These are phyloP conservation scores for Empis livida DNA, from an alignment of 2,888 invertebrate genomes.

Conservation along the genomic window DNA sequence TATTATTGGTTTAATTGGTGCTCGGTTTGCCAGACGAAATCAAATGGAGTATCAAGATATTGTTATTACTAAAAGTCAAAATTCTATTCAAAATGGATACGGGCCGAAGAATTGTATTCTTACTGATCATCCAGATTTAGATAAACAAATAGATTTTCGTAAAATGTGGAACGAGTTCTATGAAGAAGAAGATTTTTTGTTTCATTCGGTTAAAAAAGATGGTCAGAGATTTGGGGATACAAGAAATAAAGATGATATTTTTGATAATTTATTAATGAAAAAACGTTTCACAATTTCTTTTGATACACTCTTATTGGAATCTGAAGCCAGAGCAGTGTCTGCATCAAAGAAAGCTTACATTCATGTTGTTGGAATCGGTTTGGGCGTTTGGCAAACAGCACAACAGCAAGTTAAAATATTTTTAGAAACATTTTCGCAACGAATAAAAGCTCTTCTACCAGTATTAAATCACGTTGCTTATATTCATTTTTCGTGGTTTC, in stretches of 20 bases:
- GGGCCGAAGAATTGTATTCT: slow-evolving; percentile 12
- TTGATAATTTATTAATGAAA: slow-evolving; percentile 30
- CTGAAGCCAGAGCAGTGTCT: slow-evolving; percentile 42
- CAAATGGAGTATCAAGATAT: slow-evolving; percentile 37
- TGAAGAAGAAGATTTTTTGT: slow-evolving; percentile 10
- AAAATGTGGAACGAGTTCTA: slow-evolving; percentile 24
- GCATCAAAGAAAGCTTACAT: slow-evolving; percentile 43
- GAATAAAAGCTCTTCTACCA: slow-evolving; percentile 39
- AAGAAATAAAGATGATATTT: slow-evolving; percentile 23
- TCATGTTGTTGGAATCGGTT: slow-evolving; percentile 52
- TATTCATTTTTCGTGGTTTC: slow-evolving; percentile 53
- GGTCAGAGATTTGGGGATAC: slow-evolving; percentile 23
- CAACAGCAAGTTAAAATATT: slow-evolving; percentile 49
- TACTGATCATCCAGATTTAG: not conserved
- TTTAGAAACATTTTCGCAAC: slow-evolving; percentile 47
- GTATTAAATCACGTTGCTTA: slow-evolving; percentile 43
- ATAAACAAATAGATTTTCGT: slow-evolving; percentile 11
- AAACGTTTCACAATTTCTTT: slow-evolving; percentile 42
- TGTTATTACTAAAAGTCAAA: slow-evolving; percentile 31
- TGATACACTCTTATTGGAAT: slow-evolving; percentile 49
- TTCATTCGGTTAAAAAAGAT: slow-evolving; percentile 17
- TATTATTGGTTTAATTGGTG: slow-evolving; percentile 29
- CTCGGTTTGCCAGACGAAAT: slow-evolving; percentile 27
- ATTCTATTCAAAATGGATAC: slow-evolving; percentile 34
- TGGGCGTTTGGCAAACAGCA: slow-evolving; percentile 53